Conservation (phyloP, 2,797 vertebrate genomes). For the Cetoscarus ocellatus region DNA sequence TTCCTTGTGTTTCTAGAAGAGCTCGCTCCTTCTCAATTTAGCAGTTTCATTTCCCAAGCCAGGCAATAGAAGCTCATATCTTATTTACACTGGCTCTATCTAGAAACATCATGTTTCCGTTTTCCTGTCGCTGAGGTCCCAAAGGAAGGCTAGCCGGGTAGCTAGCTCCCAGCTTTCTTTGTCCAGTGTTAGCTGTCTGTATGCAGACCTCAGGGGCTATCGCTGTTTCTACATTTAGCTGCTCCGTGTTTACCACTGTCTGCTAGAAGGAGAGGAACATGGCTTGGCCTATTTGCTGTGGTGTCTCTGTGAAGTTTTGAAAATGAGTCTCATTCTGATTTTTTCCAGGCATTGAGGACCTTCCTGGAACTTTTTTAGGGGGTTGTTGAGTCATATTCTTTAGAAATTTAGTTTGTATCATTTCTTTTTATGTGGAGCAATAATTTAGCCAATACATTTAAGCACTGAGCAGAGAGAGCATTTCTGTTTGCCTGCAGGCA, state of each 20-base stretch:
- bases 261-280: conserved; percentile 49
- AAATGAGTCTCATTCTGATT: conserved; percentile 17
- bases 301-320: conserved; percentile 34
- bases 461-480: background rate
- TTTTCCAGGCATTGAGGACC: conserved; percentile 1
- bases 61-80: conserved; percentile 75
- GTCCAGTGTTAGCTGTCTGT: conserved; percentile 50
- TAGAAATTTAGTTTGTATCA: conserved; percentile 8
- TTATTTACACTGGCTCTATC: conserved; percentile 76
- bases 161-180: conserved; percentile 46
- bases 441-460: background rate
- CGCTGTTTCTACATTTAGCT: conserved; percentile 72
- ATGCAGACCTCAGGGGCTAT: conserved; percentile 70
- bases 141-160: conserved; percentile 66
- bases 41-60: conserved; percentile 73
- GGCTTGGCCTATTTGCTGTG: conserved; percentile 56
- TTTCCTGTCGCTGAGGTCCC: conserved; percentile 74
- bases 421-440: conserved; percentile 15
- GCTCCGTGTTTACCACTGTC: conserved; percentile 61
- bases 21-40: conserved; percentile 63
- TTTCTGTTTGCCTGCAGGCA: background rate
- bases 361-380: conserved; percentile 8
- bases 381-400: background rate
- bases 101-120: conserved; percentile 76
- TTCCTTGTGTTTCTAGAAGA: conserved; percentile 42